Base-by-base conservation (phyloP, 2,797 vertebrate species). In the Picus viridis region DNA sequence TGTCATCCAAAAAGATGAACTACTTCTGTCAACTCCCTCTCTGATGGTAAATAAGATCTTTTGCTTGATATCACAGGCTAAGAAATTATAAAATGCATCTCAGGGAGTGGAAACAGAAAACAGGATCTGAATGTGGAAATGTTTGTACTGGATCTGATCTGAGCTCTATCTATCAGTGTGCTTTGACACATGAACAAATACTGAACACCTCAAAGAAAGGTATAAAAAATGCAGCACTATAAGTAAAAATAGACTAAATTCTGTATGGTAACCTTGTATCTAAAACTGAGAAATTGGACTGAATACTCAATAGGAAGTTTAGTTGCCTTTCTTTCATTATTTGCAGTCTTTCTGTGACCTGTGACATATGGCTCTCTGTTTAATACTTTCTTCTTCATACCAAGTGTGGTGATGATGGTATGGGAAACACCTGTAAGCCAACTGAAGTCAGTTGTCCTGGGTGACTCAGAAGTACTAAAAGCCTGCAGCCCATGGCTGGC, bases 1-100 rank as follows among this genome's bases (percentile, higher is more conserved):
- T 93, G 85, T 78, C 53, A 89, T 49, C 32, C 5, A 7, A 32
- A 53, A 79, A 81, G 80, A 92, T 89, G 79, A 90, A 95, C 57
- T 83, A 36, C 43, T 81, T 63, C 53, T 86, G 68, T 57, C 62
- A 71, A 34, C 62, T 68, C 61, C 24, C 26, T 70, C 29, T 14
- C 18, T 30, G 26, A 71, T 43, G 51, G 20, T 19, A 91, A 81
- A 57, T 84, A 72, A 73, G 23, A 41, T 75, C 32, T 70, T 93
- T 57, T 67, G 8, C 29, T 86, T 78, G 36, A 13, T 62, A 8
- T 57, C 12, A 29, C 29, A 83, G 18, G 30, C 36, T 84, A 76
- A 71, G 84, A 56, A 87, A 91, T 82, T 84, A 74, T 45, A 83
- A 92, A 79, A 82, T 67, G 6, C 49, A 56, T 73, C 61, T 76